A percentile compares a stretch with the other conserved stretches of the same genome.
These are phyloP conservation scores for Cinara cedri DNA, from an alignment of 2,888 invertebrate species.

Conservation along the genomic window DNA sequence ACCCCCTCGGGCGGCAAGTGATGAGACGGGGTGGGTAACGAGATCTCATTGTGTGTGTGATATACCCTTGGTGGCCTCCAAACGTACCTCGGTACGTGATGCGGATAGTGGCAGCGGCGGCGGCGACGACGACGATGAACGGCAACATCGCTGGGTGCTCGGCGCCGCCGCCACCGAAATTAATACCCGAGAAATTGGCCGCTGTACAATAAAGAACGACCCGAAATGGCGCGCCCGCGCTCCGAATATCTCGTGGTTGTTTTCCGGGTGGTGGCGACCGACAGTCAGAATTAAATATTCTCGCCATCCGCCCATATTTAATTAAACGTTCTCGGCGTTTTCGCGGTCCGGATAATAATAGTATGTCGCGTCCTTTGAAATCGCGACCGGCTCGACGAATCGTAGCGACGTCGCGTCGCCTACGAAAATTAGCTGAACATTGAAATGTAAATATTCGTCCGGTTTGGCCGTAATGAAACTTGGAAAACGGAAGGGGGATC, in stretches of 20 bases:
- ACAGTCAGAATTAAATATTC: constrained; percentile 38
- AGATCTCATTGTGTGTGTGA: not conserved
- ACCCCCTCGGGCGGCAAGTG: too few relatives aligned
- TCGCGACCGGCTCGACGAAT: too few relatives aligned
- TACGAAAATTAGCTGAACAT: not conserved
- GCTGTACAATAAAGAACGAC: constrained; percentile 12
- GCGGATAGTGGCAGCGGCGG: too few relatives aligned
- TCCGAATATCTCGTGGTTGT: too few relatives aligned
- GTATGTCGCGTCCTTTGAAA: too few relatives aligned
- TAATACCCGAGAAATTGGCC: constrained; percentile 35
- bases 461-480: too few relatives aligned
- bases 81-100: not conserved
- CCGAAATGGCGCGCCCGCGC: not conserved
- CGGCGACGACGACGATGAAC: not conserved
- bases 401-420: not conserved
- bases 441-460: not conserved
- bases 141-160: too few relatives aligned
- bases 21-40: not conserved
- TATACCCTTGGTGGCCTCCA: not conserved
- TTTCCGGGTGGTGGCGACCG: not conserved
- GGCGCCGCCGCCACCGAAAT: not conserved
- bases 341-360: not conserved
- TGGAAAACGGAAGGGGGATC: too few relatives aligned
- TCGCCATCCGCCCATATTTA: not conserved
- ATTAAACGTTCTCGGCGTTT: not conserved